Conservation (phyloP, 2,113 vertebrate genomes). For the Plestiodon gilberti region DNA sequence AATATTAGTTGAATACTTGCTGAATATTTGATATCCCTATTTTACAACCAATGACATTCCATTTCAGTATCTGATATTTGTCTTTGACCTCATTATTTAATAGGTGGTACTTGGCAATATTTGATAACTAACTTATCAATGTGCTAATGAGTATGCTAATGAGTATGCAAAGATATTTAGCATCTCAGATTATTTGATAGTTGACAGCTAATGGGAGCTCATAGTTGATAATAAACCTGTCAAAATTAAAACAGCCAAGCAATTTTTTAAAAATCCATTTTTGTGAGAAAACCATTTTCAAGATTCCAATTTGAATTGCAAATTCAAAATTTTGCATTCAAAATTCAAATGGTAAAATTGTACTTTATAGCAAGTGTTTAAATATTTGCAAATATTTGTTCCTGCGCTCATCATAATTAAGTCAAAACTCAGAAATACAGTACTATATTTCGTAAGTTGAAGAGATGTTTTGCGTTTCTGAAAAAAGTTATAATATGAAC, state of each 20-base stretch:
- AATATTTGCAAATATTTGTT: background rate
- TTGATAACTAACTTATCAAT: no score
- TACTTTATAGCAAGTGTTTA: background rate
- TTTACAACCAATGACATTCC: no score
- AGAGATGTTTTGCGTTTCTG: background rate
- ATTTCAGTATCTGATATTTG: no score
- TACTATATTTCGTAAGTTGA: background rate
- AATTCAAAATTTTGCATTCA: background rate
- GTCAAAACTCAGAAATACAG: background rate
- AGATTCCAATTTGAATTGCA: background rate
- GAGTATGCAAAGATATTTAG: no score
- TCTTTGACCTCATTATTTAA: no score
- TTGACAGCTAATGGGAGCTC: no score
- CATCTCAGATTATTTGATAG: no score
- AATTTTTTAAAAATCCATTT: background rate
- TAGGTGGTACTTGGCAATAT: no score
- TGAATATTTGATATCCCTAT: no score
- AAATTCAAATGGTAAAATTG: background rate
- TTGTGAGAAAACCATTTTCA: background rate
- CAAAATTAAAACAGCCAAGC: background rate
- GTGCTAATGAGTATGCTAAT: no score
- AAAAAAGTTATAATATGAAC: constrained; percentile 28
- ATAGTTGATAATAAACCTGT: background rate
- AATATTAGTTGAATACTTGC: no score
- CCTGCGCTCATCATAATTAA: background rate